A percentile compares a stretch with the other conserved stretches of the same genome.
Conservation (phyloP, 1,140 invertebrate species). For the Saxidomus purpurata region DNA sequence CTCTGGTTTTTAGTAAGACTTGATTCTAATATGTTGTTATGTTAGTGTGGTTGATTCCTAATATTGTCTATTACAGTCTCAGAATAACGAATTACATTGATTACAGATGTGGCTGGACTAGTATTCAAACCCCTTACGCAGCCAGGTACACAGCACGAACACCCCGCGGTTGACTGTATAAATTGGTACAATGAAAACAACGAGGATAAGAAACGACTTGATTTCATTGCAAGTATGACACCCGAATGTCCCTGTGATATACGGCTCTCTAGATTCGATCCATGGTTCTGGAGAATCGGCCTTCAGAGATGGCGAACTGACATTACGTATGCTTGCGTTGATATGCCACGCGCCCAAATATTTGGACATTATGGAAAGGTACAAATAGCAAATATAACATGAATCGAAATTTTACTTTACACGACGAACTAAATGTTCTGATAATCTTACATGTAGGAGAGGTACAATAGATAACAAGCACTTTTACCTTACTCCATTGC, state of each 20-base stretch:
- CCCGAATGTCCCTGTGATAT: conserved; percentile 20
- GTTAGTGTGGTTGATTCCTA: not conserved
- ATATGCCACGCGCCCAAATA: not conserved
- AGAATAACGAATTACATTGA: not conserved
- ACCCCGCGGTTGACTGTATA: not conserved
- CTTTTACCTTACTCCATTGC: not conserved
- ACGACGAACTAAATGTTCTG: not conserved
- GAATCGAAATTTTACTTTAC: not conserved
- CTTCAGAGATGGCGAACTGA: too few species aligned
- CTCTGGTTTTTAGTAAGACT: too few species aligned
- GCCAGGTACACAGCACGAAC: not conserved
- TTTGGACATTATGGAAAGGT: not conserved
- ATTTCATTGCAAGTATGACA: too few species aligned
- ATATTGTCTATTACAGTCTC: not conserved
- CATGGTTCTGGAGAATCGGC: too few species aligned
- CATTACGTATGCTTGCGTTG: too few species aligned
- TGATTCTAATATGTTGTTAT: too few species aligned
- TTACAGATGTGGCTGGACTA: too few species aligned
- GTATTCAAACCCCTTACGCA: too few species aligned
- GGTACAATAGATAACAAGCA: not conserved
- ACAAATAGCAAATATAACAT: not conserved
- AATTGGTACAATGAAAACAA: too few species aligned
- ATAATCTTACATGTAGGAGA: not conserved
- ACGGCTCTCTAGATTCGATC: too few species aligned
- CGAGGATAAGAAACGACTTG: too few species aligned